Conservation (phyloP, 2,113 vertebrate species). For the Cheirogaleus medius region DNA sequence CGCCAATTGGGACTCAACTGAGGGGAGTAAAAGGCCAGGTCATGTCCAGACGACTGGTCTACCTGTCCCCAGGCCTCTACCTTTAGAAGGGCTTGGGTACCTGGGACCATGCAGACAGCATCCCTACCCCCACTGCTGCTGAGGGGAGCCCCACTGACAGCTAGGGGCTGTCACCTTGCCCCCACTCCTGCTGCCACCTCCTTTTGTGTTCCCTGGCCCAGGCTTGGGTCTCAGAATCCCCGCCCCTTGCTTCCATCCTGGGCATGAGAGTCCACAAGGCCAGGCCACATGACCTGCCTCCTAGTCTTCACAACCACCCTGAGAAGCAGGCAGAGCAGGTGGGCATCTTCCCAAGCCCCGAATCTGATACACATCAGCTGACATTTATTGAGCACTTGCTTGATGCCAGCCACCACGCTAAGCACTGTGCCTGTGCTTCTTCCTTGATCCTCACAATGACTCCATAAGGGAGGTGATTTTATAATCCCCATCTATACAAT, state of each 20-base stretch:
- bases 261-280: background rate
- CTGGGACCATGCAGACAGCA: background rate
- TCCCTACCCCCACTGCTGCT: background rate
- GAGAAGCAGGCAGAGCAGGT: background rate
- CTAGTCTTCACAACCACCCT: background rate
- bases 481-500: background rate
- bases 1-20: too few relatives aligned
- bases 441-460: background rate
- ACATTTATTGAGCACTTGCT: background rate
- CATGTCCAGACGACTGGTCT: background rate
- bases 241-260: background rate
- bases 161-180: background rate
- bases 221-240: background rate
- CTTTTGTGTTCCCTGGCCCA: background rate
- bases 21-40: background rate
- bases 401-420: background rate
- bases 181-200: background rate
- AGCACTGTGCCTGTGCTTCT: background rate
- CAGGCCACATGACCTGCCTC: background rate
- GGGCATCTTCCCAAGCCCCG: background rate
- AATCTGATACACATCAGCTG: background rate
- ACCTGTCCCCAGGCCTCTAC: background rate
- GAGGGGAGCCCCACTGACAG: rapidly evolving
- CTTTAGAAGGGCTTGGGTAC: background rate
- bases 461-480: background rate